Base-by-base conservation (phyloP, 2,113 vertebrate species). In the Beaufortia kweichowensis region DNA sequence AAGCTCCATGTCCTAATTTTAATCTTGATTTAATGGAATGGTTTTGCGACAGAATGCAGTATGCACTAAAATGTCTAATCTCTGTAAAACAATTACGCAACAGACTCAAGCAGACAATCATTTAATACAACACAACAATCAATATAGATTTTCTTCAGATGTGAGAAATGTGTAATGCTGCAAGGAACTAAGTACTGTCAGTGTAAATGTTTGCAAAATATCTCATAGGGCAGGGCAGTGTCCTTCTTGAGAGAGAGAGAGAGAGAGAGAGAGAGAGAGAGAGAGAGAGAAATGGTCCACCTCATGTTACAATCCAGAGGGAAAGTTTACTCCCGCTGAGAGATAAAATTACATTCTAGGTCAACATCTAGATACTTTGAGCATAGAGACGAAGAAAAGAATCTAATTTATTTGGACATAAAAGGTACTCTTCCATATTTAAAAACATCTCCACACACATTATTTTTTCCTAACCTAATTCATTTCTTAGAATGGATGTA, bases 261-360 rank as follows among this genome's bases (percentile, higher is more conserved):
- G 12, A 33, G n/a, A n/a, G n/a, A n/a, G n/a, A n/a, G n/a, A n/a
- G 48, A 53, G 66, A 15, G 9, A 31, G 46, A 21, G 21, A n/a
- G 10, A 3, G 12, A 33, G n/a, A n/a, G 21, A 56, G 39, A 55
- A 72, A 26, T 23, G 12, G 26, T 21, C 17, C 12, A 31, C 67
- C 48, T 61, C 8, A 73, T 60, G 29, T 53, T 41, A 55, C 19
- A 46, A n/a, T 73, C 68, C 62, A 72, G 61, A 65, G 73, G 26
- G 48, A 50, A 75, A 50, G n/a, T 41, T 11, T 10, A 12, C 56
- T 33, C 55, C 74, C 17, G 43, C 29, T 66, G 67, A 77, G 68
- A 76, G 70, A 60, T 64, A 70, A 53, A 55, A 43, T 55, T 68
- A 71, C n/a, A 28, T 66, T 43, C 26, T n/a, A 2, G 39, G 33